Evolutionary conservation across 2,888 invertebrate genomes (phyloP).

Genomic region (Cephonodes hylas): DNA sequence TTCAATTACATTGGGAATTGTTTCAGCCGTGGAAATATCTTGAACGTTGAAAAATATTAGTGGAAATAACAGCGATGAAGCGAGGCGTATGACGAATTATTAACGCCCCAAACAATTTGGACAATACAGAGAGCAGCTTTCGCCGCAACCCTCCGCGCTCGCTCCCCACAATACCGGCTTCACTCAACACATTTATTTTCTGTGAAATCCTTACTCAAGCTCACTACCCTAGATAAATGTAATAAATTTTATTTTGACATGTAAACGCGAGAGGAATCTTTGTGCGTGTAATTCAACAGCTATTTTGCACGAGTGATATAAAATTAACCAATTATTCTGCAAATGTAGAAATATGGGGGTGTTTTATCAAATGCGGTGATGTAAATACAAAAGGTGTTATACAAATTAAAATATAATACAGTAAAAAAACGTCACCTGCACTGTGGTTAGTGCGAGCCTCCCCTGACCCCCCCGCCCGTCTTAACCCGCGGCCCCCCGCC

Average conservation of each 20-base stretch:
- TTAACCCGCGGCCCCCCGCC: constrained; percentile 1
- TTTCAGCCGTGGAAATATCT: not conserved
- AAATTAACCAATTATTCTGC: not conserved
- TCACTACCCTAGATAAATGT: constrained; percentile 30
- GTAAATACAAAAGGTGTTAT: not conserved
- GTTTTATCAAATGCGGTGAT: not conserved
- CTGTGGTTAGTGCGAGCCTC: constrained; percentile 26
- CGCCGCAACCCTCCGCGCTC: constrained; percentile 38
- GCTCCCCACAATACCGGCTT: constrained; percentile 44
- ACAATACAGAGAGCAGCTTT: constrained; percentile 57
- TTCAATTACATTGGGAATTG: not conserved
- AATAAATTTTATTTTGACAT: constrained; percentile 17
- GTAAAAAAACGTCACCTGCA: constrained; percentile 34
- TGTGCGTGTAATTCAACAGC: constrained; percentile 14
- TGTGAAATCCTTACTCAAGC: constrained; percentile 40
- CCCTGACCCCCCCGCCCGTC: constrained; percentile 21
- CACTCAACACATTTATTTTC: constrained; percentile 51
- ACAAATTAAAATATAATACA: constrained; percentile 20
- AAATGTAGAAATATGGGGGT: not conserved
- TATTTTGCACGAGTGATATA: not conserved
- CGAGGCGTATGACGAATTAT: constrained; percentile 63
- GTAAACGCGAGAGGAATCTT: constrained; percentile 16
- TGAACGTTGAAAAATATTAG: constrained; percentile 28
- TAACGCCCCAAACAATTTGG: constrained; percentile 63
- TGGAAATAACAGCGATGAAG: constrained; percentile 52